Evolutionary conservation across 2,797 vertebrate species (phyloP).

Genomic region (Emys orbicularis): DNA sequence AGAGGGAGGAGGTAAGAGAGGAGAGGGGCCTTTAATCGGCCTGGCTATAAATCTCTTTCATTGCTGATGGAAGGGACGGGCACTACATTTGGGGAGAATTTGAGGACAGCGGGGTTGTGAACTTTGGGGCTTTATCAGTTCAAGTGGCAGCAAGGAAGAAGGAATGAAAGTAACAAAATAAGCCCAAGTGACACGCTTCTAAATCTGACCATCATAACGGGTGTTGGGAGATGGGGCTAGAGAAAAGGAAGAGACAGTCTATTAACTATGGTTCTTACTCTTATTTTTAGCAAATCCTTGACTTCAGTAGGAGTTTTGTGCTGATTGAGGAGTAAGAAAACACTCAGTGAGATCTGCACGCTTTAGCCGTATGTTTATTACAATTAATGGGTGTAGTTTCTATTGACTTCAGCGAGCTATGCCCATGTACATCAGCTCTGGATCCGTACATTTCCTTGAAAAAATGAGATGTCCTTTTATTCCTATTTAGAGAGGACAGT

Average conservation of each 20-base stretch:
- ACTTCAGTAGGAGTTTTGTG: not conserved
- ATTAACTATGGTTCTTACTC: not conserved
- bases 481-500: not conserved
- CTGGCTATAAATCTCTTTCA: conserved; percentile 72
- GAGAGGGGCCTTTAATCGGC: conserved; percentile 39
- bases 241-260: not conserved
- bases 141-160: conserved; percentile 42
- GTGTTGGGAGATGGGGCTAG: not conserved
- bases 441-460: not conserved
- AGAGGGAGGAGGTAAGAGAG: not conserved
- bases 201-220: not conserved
- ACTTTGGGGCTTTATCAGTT: conserved; percentile 51
- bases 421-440: not conserved
- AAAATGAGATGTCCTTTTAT: not conserved
- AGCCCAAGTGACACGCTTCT: not conserved
- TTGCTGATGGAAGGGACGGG: conserved; percentile 53
- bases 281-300: not conserved
- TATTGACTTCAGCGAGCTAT: not conserved
- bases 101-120: conserved; percentile 68
- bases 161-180: not conserved
- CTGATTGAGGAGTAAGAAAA: not conserved
- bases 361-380: not conserved
- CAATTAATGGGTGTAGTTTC: not conserved
- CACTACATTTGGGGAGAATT: conserved; percentile 57
- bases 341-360: not conserved